Evolutionary conservation across 2,797 vertebrate genomes (phyloP).

Genomic region (Glossophaga mutica): DNA sequence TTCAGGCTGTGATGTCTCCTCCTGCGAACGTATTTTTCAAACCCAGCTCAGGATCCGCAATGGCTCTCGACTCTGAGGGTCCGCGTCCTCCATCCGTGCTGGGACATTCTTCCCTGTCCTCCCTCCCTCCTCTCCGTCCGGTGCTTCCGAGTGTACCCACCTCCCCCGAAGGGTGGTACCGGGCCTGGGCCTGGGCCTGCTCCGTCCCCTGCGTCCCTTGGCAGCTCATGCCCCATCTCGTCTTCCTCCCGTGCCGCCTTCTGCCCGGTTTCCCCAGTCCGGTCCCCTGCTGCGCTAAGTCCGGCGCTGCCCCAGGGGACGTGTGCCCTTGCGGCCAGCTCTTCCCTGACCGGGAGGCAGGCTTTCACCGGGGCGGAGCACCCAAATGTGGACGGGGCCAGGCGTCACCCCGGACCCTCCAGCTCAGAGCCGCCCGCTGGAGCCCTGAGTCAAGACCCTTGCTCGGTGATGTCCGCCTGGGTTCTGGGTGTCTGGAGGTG

Average conservation of each 20-base stretch:
- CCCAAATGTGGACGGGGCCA: too few species aligned
- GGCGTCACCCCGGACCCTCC: background rate
- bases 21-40: background rate
- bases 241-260: background rate
- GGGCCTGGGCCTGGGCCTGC: fast-evolving
- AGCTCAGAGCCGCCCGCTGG: background rate
- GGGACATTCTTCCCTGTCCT: background rate
- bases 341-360: background rate
- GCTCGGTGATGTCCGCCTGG: fast-evolving
- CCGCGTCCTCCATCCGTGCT: background rate
- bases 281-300: background rate
- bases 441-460: background rate
- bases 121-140: background rate
- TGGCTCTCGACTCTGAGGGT: conserved; percentile 17
- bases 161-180: fast-evolving
- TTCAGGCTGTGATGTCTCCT: background rate
- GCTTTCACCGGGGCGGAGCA: too few species aligned
- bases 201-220: fast-evolving
- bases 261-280: too few species aligned
- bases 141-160: background rate
- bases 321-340: background rate
- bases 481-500: background rate
- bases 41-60: background rate
- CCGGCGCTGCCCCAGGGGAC: background rate
- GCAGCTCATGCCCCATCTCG: fast-evolving